Conservation (phyloP, 64 coral and sea anemone genomes). For the Catalaphyllia jardinei region DNA sequence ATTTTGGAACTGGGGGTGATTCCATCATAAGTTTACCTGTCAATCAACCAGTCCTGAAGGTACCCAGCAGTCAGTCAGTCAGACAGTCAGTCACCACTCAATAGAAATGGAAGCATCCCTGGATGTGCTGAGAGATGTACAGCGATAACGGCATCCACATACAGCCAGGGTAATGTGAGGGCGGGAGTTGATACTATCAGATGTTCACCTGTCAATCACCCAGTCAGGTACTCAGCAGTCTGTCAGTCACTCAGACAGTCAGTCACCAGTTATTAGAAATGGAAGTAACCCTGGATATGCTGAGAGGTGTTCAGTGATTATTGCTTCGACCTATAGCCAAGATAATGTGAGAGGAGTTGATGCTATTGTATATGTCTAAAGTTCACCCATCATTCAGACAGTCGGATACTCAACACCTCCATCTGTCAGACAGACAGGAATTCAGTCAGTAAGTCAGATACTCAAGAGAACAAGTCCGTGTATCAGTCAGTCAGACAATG, state of each 20-base stretch:
- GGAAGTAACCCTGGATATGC: constrained; percentile 44
- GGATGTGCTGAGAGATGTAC: constrained; percentile 40
- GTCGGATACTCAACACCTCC: no score
- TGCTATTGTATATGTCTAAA: not conserved
- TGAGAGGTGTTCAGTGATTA: constrained; percentile 24
- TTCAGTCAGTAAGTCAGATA: no score
- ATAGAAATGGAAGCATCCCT: constrained; percentile 21
- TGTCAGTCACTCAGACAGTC: no score
- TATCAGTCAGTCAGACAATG: no score
- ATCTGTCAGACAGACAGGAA: no score
- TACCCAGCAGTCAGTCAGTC: no score
- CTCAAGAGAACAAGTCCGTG: no score
- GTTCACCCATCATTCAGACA: not conserved
- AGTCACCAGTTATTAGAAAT: constrained; percentile 4
- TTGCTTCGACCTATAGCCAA: constrained; percentile 46
- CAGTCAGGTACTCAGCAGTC: not conserved
- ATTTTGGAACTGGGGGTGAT: no score
- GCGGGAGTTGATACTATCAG: not conserved
- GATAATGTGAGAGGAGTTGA: constrained; percentile 4
- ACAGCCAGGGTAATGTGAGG: constrained; percentile 15
- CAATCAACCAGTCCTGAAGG: no score
- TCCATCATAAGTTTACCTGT: no score
- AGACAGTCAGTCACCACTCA: not conserved
- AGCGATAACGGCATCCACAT: constrained; percentile 18
- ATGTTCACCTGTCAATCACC: not conserved